Conservation (phyloP, 2,888 invertebrate species). For the Odontothrips loti region DNA sequence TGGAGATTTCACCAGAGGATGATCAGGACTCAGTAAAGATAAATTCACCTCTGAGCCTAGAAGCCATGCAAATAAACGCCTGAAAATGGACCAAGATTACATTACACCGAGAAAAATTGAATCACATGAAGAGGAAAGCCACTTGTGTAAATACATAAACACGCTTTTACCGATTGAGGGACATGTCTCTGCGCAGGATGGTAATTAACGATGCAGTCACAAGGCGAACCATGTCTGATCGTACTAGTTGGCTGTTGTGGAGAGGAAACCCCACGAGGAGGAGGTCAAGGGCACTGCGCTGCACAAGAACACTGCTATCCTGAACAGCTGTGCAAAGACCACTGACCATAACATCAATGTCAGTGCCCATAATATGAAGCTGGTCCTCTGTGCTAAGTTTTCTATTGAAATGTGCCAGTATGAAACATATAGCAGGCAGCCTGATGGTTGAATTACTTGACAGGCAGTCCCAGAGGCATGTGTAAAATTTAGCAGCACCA, state of each 20-base stretch:
- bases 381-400: constrained; percentile 76
- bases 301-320: constrained; percentile 75
- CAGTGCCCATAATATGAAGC: constrained; percentile 74
- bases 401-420: constrained; percentile 74
- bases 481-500: constrained; percentile 74
- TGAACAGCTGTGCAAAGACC: constrained; percentile 75
- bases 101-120: not conserved
- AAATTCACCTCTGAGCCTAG: constrained; percentile 66
- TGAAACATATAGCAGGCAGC: constrained; percentile 74
- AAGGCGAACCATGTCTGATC: constrained; percentile 65
- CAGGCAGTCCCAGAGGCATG: constrained; percentile 83
- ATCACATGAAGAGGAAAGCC: not conserved
- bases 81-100: constrained; percentile 42
- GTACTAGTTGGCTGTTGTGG: constrained; percentile 67
- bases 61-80: constrained; percentile 79
- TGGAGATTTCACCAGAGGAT: constrained; percentile 44
- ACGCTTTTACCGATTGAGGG: constrained; percentile 64
- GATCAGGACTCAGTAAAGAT: constrained; percentile 45
- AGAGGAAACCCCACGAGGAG: constrained; percentile 78
- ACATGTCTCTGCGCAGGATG: constrained; percentile 82
- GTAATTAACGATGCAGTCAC: constrained; percentile 69
- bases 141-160: constrained; percentile 22
- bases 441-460: constrained; percentile 74
- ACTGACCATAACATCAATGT: constrained; percentile 76
- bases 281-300: constrained; percentile 79